phyloP scores from a whole-genome alignment of 1,140 invertebrate species.

The Drosophila ohnishii region DNA sequence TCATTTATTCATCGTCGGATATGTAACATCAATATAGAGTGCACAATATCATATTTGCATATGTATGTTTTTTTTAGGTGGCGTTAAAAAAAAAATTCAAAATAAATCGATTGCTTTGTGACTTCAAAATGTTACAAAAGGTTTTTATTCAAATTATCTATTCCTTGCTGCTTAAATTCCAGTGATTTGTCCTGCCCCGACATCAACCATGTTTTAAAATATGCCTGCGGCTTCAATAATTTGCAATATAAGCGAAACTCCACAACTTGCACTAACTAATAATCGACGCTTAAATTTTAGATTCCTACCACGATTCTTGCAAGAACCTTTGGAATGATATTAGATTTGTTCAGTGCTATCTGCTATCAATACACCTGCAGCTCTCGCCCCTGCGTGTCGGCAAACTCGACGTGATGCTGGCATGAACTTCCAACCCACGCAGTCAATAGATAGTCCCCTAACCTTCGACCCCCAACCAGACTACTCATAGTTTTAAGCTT shows the following conservation, averaged over 20 bases:
- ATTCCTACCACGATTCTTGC: conserved; percentile 28
- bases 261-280: conserved; percentile 24
- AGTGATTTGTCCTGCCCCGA: conserved; percentile 8
- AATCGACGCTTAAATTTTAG: conserved; percentile 21
- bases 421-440: conserved; percentile 8
- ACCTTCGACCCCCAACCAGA: conserved; percentile 9
- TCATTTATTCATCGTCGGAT: conserved; percentile 1
- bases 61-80: neutral
- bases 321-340: conserved; percentile 39
- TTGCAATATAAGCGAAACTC: neutral
- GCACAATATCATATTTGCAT: neutral
- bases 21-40: conserved; percentile 1
- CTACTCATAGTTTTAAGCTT: conserved; percentile 47
- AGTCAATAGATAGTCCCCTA: conserved; percentile 17
- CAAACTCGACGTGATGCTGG: conserved; percentile 8
- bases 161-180: neutral
- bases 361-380: conserved; percentile 40
- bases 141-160: neutral
- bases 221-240: conserved; percentile 9
- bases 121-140: neutral
- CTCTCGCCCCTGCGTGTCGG: conserved; percentile 1
- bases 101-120: neutral
- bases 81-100: neutral
- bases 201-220: conserved; percentile 4
- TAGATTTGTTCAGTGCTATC: conserved; percentile 31